Evolutionary conservation across 2,797 vertebrate species (phyloP), one percentile per base, ranked within the genome.

Genomic region (Sebastes ruberrimus): DNA sequence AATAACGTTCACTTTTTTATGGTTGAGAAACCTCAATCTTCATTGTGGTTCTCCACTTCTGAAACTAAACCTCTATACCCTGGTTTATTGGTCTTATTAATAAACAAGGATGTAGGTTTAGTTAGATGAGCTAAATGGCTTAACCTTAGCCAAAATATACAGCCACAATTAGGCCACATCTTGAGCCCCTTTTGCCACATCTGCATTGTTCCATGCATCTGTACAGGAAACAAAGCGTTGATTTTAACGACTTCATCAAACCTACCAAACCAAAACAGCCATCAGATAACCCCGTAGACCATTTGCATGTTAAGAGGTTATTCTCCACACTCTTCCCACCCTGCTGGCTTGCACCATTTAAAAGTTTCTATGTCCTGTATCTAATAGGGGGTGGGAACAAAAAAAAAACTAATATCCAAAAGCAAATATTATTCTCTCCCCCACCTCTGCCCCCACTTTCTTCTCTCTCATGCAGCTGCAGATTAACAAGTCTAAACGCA

Each of bases 401-500:
- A 35, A 16, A 53, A 89, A 91, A 93, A 88, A 35, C 91, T 94
- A 95, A 96, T 95, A 95, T 94, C 80, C 88, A 90, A 95, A 93
- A 94, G 92, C 93, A 95, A 95, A 95, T 95, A 94, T 94, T 92
- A 84, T 84, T 82, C 80, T 72, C 71, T 52, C 28, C 42, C 57
- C 76, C 79, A 78, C 71, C 76, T 84, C 82, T 81, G n/a, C 74
- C 66, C 73, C 71, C 72, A 64, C 78, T 81, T 80, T 75, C 64
- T 66, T 76, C 84, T 87, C 86, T 88, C 71, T 94, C 91, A 92
- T 80, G 84, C 88, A 87, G 87, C 87, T 62, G 78, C 90, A 88
- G 92, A 95, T 95, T 96, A 95, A 89, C 95, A 94, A 95, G 95
- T 96, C 94, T 93, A 95, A 95, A 92, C 91, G 88, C 86, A 88